Percentiles rank a stretch among this genome's conserved stretches.
These are phyloP conservation scores for Tenthredo amoena DNA, from an alignment of 2,888 invertebrate species.

Conservation along the genomic window DNA sequence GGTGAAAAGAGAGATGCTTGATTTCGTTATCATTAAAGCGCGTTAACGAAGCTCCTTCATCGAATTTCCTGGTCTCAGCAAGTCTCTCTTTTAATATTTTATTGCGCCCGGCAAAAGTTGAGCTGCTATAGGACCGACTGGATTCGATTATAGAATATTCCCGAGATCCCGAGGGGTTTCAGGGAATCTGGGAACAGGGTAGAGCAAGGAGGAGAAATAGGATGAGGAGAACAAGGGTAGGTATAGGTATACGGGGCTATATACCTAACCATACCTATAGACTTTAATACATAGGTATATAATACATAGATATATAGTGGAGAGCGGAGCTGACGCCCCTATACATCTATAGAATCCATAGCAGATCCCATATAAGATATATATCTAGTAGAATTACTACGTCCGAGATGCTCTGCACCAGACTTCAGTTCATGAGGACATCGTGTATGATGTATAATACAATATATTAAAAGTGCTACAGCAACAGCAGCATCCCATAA, in stretches of 20 bases:
- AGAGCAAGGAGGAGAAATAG: not conserved
- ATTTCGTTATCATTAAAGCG: not conserved
- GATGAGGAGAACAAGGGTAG: not conserved
- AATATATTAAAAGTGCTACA: no score
- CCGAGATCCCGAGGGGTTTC: constrained; percentile 2
- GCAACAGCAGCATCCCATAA: no score
- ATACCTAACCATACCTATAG: not conserved
- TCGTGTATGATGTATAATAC: not conserved
- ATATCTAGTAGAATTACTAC: not conserved
- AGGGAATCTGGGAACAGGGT: not conserved
- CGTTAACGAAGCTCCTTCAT: not conserved
- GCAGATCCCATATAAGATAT: not conserved
- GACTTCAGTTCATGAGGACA: not conserved
- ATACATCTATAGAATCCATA: not conserved
- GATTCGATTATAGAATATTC: constrained; percentile 2
- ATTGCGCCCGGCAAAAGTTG: not conserved
- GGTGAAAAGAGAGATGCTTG: not conserved
- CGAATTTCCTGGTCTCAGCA: not conserved
- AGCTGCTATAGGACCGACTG: not conserved
- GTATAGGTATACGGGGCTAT: not conserved
- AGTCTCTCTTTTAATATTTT: not conserved
- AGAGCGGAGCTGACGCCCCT: constrained; percentile 2
- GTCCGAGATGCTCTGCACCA: not conserved
- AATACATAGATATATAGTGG: not conserved
- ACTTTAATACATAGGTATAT: not conserved